Conservation (phyloP, 2,113 vertebrate species). For the Zingel zingel region DNA sequence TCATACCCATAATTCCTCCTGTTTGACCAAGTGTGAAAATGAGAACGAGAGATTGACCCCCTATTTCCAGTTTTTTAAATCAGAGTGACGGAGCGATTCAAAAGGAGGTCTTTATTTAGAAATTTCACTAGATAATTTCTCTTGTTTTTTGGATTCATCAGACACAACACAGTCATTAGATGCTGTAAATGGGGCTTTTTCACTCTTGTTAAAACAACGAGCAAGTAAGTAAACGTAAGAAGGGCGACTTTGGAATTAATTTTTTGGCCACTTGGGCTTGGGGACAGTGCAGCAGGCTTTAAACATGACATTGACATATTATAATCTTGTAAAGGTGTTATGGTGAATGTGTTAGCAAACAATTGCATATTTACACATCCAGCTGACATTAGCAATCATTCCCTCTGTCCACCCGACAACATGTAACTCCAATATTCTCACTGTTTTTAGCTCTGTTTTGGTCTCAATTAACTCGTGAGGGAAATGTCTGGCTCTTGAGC, state of each 20-base stretch:
- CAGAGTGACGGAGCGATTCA: neutral
- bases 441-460: neutral
- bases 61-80: neutral
- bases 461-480: too few species aligned
- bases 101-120: neutral
- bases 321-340: neutral
- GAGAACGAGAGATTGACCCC: neutral
- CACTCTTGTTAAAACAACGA: too few species aligned
- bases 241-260: neutral
- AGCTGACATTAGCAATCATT: neutral
- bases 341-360: neutral
- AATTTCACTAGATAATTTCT: too few species aligned
- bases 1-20: constrained; percentile 37
- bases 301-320: too few species aligned
- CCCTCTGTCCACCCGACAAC: neutral
- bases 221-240: neutral
- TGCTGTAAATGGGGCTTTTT: too few species aligned
- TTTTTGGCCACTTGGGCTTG: neutral
- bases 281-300: too few species aligned
- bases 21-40: constrained; percentile 41
- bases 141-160: too few species aligned
- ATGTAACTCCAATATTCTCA: too few species aligned
- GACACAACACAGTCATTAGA: too few species aligned
- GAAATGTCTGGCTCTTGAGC: neutral
- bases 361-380: neutral